Evolutionary conservation across 2,797 vertebrate genomes (phyloP).

Genomic region (Moxostoma hubbsi): DNA sequence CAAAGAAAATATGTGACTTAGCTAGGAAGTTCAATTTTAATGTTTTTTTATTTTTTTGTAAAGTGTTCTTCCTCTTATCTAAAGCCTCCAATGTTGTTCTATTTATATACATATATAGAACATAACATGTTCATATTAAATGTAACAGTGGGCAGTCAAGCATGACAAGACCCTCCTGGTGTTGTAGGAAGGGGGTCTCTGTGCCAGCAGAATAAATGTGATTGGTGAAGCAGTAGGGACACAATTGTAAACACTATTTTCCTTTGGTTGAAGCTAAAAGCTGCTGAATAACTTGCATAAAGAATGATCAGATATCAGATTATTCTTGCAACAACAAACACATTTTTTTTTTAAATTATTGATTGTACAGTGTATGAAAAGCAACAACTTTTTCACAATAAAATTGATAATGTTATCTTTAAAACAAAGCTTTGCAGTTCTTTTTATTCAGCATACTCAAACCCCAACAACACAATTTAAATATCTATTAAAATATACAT

Average conservation of each 20-base stretch:
- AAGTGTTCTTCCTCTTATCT: conserved; percentile 31
- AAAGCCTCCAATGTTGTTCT: conserved; percentile 40
- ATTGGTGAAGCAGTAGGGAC: conserved; percentile 48
- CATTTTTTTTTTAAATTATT: conserved; percentile 60
- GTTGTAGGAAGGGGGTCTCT: too few relatives aligned
- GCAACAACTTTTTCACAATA: conserved; percentile 61
- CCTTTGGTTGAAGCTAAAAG: conserved; percentile 59
- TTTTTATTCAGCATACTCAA: neutral
- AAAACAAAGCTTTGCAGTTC: conserved; percentile 20
- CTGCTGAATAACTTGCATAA: conserved; percentile 58
- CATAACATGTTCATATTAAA: conserved; percentile 5
- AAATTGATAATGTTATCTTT: conserved; percentile 52
- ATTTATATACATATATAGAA: conserved; percentile 5
- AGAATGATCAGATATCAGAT: conserved; percentile 35
- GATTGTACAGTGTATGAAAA: conserved; percentile 62
- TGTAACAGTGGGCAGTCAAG: neutral
- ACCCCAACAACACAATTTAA: neutral
- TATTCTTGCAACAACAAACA: conserved; percentile 49
- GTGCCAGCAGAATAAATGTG: conserved; percentile 21
- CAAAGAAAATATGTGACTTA: conserved; percentile 45
- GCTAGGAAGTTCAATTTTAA: conserved; percentile 50
- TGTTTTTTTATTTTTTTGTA: conserved; percentile 45
- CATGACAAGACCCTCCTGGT: neutral
- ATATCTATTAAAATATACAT: conserved; percentile 23
- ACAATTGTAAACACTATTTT: conserved; percentile 62